Base-by-base conservation (phyloP, 2,797 vertebrate species). In the Gastrophryne carolinensis region DNA sequence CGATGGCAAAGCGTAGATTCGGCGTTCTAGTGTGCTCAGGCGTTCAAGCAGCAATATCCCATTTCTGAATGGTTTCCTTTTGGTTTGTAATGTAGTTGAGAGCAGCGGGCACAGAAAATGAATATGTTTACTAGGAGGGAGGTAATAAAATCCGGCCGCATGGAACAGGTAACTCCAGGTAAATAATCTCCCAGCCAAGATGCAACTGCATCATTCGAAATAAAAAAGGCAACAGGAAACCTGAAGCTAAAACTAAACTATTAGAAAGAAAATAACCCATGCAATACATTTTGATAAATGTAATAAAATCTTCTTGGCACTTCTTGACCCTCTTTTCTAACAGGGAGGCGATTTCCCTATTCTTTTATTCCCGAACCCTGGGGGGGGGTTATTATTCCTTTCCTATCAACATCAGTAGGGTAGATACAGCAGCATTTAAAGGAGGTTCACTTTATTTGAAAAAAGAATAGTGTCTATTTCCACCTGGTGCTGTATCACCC, bases 41-140 rank as follows among this genome's bases (percentile, higher is more conserved):
- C 68, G 34, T 34, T 61, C 68, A 71, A 32, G 54, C 68, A 71
- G 68, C 68, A 49, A 47, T 35, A 35, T 49, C 24, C 68, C 47
- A 50, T 61, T 60, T 71, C 39, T 71, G 27, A 47, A 23, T 17
- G 4, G 10, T 60, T 58, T 52, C 44, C 17, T 26, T 66, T 53
- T 21, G 34, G 24, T 50, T 24, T 60, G 29, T n/a, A 49, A 50
- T 50, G 21, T 19, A 26, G 24, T 60, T 58, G 32, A 58, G 39
- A 49, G 26, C 30, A 32, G n/a, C 19, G 68, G 61, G 68, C 17
- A 53, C 24, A 44, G 35, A 60, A 26, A 35, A 17, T 49, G 21
- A 60, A 71, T 49, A 71, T 56, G 34, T 54, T 21, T 37, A 56
- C 15, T 5, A 41, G 34, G 7, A 15, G 47, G 21, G n/a, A 32